Base-by-base conservation (phyloP, 2,888 invertebrate species). In the Deilephila elpenor region DNA sequence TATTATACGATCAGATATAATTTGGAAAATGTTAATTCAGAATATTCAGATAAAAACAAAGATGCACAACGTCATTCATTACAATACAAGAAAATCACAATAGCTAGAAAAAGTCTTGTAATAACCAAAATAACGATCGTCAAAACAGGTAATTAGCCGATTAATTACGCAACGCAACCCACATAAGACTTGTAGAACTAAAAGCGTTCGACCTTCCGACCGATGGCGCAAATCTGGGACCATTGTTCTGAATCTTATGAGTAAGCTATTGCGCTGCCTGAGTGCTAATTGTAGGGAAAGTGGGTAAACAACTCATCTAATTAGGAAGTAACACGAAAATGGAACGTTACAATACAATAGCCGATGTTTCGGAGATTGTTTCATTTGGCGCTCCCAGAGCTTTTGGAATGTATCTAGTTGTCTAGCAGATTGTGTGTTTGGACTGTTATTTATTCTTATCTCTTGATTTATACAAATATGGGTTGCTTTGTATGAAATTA, bases 241-340 rank as follows among this genome's bases (percentile, higher is more conserved):
- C 25, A 71, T 71, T 59, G 64, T 64, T 72, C 53, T 72, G 25
- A 32, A 64, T 56, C 56, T 56, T 72, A 53, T 72, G 72, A 62
- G 34, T 62, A 64, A 64, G 56, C 20, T 56, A 56, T 73, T 73
- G 71, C 71, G 25, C 51, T 14, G 25, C 34, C 32, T 37, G 34
- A 32, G 79, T 80, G 83, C 78, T 78, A 80, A 79, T 76, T 77
- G 71, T 72, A 78, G 87, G 83, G 87, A 89, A 89, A 89, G 89
- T 88, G 80, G 80, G 83, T 82, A 87, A 85, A 87, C 85, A 81
- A 85, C 80, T 76, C 81, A 75, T 79, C 78, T 80, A 83, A 83
- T 87, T 86, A 86, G 80, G 82, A 84, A 83, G 77, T 78, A 82
- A 71, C 71, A 64, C 53, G 71, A 59, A 74, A 64, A 71, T 61